Evolutionary conservation across 2,888 invertebrate species (phyloP), one percentile per base, ranked within the genome.

Genomic region (Nudaria mundana): DNA sequence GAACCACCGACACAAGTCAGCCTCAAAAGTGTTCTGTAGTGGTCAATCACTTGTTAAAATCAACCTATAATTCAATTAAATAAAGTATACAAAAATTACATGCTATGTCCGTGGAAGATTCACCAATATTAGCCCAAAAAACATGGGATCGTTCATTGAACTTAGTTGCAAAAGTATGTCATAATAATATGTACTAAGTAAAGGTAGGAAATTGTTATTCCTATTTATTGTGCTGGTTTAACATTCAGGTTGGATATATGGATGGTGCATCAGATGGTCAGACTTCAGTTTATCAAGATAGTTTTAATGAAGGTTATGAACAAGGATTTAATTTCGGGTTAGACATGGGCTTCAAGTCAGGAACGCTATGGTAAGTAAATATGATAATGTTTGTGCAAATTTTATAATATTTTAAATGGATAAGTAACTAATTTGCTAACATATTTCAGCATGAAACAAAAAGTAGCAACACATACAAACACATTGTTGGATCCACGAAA

Each of bases 181-280:
- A 13, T 4, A 18, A 25, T 11, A 14, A 13, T 5, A 14, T 23
- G 0, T 5, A 22, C 8, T n/a, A 5, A 3, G n/a, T 10, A 1
- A 12, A 5, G 10, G 22, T 22, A 6, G 8, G 5, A 13, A n/a
- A 14, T 23, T 14, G 14, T 23, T 18, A 5, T 5, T 18, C 18
- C 5, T 18, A 11, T 6, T 3, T 12, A 2, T 18, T 1, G 5
- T 11, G 2, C 3, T 3, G 3, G 18, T n/a, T 20, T 15, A 22
- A 22, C 3, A 47, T 47, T 4, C 52, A 94, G 94, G 77, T 81
- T 52, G 94, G 93, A 25, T 94, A 90, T 60, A 89, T 91, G 61
- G 93, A 95, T 72, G 95, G 95, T 13, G 86, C 92, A 41, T 78
- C 89, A 20, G 91, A 91, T 66, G 95, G 94, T 0, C 87, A 91